Conservation (phyloP, 2,888 invertebrate genomes). For the Euzophera pinguis region DNA sequence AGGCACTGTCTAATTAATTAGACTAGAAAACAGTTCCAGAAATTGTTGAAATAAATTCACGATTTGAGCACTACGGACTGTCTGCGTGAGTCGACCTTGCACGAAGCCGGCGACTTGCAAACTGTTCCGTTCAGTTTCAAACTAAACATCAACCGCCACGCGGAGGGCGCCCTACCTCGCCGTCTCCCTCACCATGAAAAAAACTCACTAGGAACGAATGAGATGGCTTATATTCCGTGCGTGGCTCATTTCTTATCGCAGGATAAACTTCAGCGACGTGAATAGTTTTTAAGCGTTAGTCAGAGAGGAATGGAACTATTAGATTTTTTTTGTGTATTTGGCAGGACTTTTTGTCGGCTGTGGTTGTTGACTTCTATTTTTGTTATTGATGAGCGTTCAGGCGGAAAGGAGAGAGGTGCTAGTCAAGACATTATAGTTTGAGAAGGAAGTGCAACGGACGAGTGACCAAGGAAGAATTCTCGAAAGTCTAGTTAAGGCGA, state of each 20-base stretch:
- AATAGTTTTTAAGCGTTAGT: conserved; percentile 69
- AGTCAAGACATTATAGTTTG: conserved; percentile 35
- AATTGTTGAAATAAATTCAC: conserved; percentile 57
- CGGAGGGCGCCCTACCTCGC: conserved; percentile 68
- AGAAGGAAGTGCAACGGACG: conserved; percentile 41
- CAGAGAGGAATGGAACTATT: conserved; percentile 65
- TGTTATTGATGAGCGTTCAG: conserved; percentile 44
- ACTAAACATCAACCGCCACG: conserved; percentile 70
- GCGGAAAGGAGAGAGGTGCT: conserved; percentile 39
- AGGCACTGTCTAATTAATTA: conserved; percentile 64
- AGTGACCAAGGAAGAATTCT: conserved; percentile 47
- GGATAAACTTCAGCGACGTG: conserved; percentile 71
- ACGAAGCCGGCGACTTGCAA: conserved; percentile 76
- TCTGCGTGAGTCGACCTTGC: conserved; percentile 65
- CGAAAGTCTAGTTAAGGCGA: conserved; percentile 35
- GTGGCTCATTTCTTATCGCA: conserved; percentile 65
- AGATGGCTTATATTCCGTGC: conserved; percentile 48
- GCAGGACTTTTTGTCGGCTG: conserved; percentile 66
- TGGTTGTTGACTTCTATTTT: conserved; percentile 61
- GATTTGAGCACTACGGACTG: conserved; percentile 67
- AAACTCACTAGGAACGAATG: conserved; percentile 45
- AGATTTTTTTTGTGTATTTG: conserved; percentile 68
- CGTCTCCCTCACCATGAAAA: conserved; percentile 59
- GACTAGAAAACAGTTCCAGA: conserved; percentile 55
- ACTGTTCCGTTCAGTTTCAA: conserved; percentile 70